Percentiles rank a stretch among this genome's conserved stretches.
Evolutionary conservation across 2,797 vertebrate genomes (phyloP).

Genomic region (Artibeus lituratus): DNA sequence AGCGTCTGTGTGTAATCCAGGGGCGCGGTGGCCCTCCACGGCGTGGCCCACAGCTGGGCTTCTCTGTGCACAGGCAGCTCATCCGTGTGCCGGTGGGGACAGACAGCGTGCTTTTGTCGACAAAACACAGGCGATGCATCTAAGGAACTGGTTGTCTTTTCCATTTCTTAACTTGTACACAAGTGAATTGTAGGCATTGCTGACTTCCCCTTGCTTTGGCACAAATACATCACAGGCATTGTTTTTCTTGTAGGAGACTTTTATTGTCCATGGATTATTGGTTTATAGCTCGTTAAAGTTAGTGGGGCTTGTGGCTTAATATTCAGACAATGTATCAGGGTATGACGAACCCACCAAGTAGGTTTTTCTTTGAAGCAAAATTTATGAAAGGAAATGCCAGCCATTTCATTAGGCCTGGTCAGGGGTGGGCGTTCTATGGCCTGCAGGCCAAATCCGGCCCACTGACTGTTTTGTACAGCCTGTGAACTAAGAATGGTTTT

Average conservation of each 20-base stretch:
- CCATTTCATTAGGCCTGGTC: neutral
- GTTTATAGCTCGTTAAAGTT: neutral
- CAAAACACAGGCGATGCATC: neutral
- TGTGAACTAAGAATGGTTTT: neutral
- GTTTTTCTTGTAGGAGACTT: neutral
- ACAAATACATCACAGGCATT: neutral
- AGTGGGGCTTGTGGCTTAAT: neutral
- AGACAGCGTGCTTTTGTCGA: neutral
- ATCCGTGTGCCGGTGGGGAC: neutral
- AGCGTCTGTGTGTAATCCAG: neutral
- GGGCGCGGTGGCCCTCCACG: neutral
- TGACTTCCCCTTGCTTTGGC: neutral
- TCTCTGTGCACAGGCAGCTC: neutral
- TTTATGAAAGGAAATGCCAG: neutral
- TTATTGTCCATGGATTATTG: neutral
- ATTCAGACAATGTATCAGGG: neutral
- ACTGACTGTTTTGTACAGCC: neutral
- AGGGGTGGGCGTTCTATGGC: too few relatives aligned
- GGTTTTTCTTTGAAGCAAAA: slow-evolving; percentile 2
- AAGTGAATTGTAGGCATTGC: neutral
- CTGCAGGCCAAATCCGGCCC: neutral
- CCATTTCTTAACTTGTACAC: neutral
- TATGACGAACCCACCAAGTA: neutral
- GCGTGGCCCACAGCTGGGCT: neutral
- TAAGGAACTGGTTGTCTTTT: neutral